Evolutionary conservation across 1,140 invertebrate species (phyloP).

Genomic region (Achatina immaculata): DNA sequence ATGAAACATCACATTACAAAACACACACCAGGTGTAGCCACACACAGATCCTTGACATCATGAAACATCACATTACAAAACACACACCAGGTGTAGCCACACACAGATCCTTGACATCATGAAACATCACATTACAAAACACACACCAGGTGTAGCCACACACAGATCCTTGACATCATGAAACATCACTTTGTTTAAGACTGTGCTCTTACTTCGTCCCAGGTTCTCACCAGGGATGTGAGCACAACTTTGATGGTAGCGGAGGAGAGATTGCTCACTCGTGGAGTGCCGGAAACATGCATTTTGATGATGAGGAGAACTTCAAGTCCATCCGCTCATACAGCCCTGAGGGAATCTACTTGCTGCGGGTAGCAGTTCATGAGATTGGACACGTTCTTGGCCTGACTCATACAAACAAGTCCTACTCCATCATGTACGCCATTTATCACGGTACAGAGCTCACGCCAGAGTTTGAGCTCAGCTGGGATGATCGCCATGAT

Average conservation of each 20-base stretch:
- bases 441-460: constrained; percentile 64
- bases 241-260: constrained; percentile 71
- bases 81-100: too few species aligned
- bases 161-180: too few species aligned
- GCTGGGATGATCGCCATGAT: constrained; percentile 68
- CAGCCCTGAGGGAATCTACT: constrained; percentile 58
- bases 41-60: too few species aligned
- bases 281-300: constrained; percentile 69
- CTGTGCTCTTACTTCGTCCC: too few species aligned
- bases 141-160: too few species aligned
- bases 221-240: constrained; percentile 72
- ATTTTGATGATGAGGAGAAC: constrained; percentile 73
- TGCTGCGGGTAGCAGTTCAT: constrained; percentile 70
- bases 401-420: constrained; percentile 67
- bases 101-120: too few species aligned
- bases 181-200: too few species aligned
- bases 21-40: too few species aligned
- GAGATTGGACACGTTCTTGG: constrained; percentile 73
- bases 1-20: too few species aligned
- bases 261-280: constrained; percentile 73
- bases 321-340: constrained; percentile 65
- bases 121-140: too few species aligned
- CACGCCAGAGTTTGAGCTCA: constrained; percentile 68
- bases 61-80: too few species aligned
- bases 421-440: constrained; percentile 72